Percentiles rank a stretch among this genome's conserved stretches.
Conservation (phyloP, 2,113 vertebrate species). For the Charadrius vociferus region DNA sequence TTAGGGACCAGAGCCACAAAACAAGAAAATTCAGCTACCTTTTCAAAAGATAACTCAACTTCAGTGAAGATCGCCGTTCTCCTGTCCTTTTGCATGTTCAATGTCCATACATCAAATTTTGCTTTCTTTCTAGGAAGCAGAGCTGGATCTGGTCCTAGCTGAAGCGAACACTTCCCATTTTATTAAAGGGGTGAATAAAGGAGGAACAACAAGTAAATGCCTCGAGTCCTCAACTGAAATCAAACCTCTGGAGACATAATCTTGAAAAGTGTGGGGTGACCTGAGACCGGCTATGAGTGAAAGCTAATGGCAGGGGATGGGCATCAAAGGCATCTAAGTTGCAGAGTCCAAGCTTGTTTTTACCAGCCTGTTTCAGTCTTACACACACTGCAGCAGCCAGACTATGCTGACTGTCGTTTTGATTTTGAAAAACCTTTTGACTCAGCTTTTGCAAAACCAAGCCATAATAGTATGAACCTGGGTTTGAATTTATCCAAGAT, state of each 20-base stretch:
- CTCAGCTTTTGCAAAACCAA: neutral
- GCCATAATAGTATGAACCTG: neutral
- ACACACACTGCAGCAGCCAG: neutral
- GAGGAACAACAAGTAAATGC: neutral
- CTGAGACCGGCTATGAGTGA: neutral
- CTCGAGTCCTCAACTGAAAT: neutral
- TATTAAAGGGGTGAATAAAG: neutral
- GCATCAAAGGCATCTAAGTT: neutral
- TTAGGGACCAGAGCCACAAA: neutral
- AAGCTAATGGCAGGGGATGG: neutral
- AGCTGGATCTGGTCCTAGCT: neutral
- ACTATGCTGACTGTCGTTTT: neutral
- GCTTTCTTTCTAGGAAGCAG: neutral
- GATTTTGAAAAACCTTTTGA: neutral
- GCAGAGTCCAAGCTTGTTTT: neutral
- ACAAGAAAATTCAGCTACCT: neutral
- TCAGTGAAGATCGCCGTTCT: accelerated
- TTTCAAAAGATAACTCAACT: neutral
- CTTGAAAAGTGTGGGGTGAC: neutral
- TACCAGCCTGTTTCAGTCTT: neutral
- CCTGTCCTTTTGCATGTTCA: neutral
- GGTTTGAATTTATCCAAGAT: neutral
- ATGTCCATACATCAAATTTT: neutral
- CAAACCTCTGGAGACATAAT: neutral
- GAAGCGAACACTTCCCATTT: neutral